phyloP scores from a whole-genome alignment of 2,888 invertebrate species.

The Pasiphila rectangulata region DNA sequence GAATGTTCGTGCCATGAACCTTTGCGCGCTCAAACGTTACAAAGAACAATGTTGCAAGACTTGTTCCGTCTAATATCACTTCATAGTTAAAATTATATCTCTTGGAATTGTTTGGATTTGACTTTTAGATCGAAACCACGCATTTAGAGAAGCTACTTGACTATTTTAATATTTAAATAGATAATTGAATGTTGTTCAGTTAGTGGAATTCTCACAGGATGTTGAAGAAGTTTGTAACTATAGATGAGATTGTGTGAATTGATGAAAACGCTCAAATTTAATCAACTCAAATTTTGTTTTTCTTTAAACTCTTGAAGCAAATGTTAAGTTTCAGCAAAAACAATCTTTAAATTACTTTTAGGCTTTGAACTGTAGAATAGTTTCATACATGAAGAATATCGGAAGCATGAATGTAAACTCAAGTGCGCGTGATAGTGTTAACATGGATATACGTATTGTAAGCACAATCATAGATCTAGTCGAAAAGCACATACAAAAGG shows the following conservation, averaged over 20 bases:
- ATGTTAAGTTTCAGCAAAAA: not conserved
- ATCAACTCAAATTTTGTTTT: not conserved
- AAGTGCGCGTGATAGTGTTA: conserved; percentile 32
- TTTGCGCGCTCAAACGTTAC: conserved; percentile 92
- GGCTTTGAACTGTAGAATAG: conserved; percentile 2
- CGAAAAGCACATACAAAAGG: conserved; percentile 42
- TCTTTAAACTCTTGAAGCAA: not conserved
- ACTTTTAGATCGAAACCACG: conserved; percentile 2
- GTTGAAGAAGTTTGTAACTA: not conserved
- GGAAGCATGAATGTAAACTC: no score
- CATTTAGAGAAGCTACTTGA: not conserved
- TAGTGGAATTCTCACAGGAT: not conserved
- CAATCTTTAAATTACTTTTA: not conserved
- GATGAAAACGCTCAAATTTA: conserved; percentile 8
- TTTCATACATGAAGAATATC: conserved; percentile 8
- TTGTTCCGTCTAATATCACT: conserved; percentile 73
- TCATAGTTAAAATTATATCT: conserved; percentile 4
- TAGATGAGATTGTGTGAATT: not conserved
- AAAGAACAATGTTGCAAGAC: conserved; percentile 93
- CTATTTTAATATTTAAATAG: not conserved
- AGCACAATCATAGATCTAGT: conserved; percentile 50
- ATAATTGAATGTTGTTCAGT: not conserved
- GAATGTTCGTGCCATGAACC: conserved; percentile 92
- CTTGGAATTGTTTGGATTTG: conserved; percentile 24
- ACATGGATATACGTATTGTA: conserved; percentile 33